Evolutionary conservation across 2,797 vertebrate genomes (phyloP).

Genomic region (Ctenopoma kingsleyae): DNA sequence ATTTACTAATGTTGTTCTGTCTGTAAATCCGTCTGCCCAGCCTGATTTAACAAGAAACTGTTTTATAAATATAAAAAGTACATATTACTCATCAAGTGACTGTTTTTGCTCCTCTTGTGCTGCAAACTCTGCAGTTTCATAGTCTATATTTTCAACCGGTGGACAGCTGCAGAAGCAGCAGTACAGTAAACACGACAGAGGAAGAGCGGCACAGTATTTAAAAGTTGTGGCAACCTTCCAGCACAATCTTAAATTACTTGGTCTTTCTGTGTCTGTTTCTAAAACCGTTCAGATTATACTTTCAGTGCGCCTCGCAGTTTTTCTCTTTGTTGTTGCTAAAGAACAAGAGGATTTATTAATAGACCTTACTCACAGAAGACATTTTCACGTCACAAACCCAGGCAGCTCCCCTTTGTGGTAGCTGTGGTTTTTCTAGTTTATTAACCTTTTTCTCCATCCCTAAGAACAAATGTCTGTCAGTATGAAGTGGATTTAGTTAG

Average conservation of each 20-base stretch:
- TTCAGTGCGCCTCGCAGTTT: background rate
- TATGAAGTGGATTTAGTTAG: too few species aligned
- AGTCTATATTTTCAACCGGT: background rate
- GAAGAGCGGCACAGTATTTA: background rate
- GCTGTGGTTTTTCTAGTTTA: too few species aligned
- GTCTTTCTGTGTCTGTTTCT: background rate
- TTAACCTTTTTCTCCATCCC: too few species aligned
- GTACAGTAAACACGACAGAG: conserved; percentile 2
- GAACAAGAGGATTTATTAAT: too few species aligned
- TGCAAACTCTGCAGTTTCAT: conserved; percentile 37
- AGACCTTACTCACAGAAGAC: background rate
- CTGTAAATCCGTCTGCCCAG: background rate
- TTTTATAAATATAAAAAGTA: background rate
- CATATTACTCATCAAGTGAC: conserved; percentile 25
- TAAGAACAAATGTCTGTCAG: too few species aligned
- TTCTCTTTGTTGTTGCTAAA: background rate
- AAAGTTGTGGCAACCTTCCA: background rate
- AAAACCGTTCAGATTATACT: background rate
- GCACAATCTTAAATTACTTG: background rate
- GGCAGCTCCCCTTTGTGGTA: too few species aligned
- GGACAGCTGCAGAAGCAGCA: conserved; percentile 8
- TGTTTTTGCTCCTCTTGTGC: background rate
- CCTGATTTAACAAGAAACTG: too few species aligned
- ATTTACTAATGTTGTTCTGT: too few species aligned
- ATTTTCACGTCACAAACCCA: background rate